phyloP scores from a whole-genome alignment of 2,113 vertebrate species.

The Aepyceros melampus region DNA sequence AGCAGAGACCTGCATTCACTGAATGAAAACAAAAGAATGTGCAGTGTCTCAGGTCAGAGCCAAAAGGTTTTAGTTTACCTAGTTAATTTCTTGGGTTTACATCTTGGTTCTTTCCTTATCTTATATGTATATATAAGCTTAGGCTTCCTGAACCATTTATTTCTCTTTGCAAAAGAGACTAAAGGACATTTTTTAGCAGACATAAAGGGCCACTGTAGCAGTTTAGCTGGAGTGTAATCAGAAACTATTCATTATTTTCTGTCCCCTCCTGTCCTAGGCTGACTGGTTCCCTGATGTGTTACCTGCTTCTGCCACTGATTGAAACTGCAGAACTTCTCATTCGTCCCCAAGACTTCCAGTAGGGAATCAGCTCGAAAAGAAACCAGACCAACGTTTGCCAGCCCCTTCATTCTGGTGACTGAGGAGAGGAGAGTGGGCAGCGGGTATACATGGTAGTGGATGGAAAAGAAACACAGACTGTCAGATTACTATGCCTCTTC shows the following conservation, averaged over 20 bases:
- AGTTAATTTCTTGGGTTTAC: constrained; percentile 21
- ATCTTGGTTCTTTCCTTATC: neutral
- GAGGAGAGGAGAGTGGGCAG: constrained; percentile 32
- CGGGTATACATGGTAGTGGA: neutral
- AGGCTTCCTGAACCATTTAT: neutral
- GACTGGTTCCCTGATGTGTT: constrained; percentile 21
- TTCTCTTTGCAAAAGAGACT: constrained; percentile 8
- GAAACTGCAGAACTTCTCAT: constrained; percentile 46
- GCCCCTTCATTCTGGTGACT: constrained; percentile 44
- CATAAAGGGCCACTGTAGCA: neutral
- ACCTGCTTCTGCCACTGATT: constrained; percentile 37
- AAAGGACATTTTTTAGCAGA: neutral
- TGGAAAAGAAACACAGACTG: constrained; percentile 28
- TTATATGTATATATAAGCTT: constrained; percentile 6
- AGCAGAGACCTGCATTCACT: neutral
- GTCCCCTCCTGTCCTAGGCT: constrained; percentile 45
- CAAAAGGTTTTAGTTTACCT: constrained; percentile 11
- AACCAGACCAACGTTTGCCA: constrained; percentile 34
- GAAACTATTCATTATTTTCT: constrained; percentile 42
- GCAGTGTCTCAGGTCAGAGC: neutral
- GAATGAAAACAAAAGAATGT: constrained; percentile 9
- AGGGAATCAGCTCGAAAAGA: constrained; percentile 47
- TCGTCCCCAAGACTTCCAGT: constrained; percentile 45
- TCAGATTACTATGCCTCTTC: neutral
- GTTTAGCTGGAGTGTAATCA: constrained; percentile 21